phyloP scores from a whole-genome alignment of 2,113 vertebrate species.

The Pteruthius melanotis region DNA sequence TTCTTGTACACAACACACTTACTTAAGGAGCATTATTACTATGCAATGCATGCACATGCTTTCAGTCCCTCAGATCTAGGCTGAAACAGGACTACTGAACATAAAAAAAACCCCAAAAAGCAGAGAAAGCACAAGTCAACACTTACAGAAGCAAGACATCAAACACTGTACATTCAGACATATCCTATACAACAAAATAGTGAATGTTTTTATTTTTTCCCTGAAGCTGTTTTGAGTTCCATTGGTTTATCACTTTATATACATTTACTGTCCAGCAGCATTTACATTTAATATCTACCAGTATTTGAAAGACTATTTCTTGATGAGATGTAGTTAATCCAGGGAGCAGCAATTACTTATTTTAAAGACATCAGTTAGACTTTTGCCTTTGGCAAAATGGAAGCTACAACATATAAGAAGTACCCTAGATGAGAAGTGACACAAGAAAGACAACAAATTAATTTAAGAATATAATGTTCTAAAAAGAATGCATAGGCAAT shows the following conservation, averaged over 20 bases:
- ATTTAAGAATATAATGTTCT: neutral
- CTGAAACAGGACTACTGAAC: neutral
- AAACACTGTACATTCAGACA: neutral
- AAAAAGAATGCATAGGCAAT: neutral
- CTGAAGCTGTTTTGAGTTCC: neutral
- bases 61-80: neutral
- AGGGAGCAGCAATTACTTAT: neutral
- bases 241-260: neutral
- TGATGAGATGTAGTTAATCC: neutral
- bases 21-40: neutral
- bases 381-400: neutral
- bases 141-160: neutral
- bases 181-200: neutral
- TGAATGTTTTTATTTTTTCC: neutral
- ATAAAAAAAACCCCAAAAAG: neutral
- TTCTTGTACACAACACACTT: neutral
- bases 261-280: neutral
- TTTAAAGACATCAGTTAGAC: neutral
- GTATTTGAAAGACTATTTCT: neutral
- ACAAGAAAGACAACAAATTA: neutral
- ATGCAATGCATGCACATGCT: neutral
- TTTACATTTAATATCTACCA: neutral
- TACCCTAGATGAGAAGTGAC: neutral
- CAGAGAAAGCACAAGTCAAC: neutral
- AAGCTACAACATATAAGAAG: neutral